Evolutionary conservation across 1,140 invertebrate genomes (phyloP), one percentile per base, ranked within the genome.

Genomic region (Bombus superbus): DNA sequence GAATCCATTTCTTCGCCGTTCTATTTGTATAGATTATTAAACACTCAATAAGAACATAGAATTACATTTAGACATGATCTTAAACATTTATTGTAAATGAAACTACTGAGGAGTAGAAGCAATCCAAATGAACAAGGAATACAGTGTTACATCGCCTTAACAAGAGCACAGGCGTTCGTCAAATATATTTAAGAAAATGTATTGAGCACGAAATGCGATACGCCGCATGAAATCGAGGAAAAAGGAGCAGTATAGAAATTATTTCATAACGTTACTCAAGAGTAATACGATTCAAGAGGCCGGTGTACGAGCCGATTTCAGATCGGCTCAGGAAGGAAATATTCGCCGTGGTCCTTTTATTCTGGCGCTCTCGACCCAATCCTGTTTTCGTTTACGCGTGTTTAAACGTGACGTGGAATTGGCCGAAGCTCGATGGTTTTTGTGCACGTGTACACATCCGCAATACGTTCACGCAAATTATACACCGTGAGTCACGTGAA

Each of bases 401-500:
- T 79, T 84, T 79, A 44, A 84, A 71, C 42, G 73, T n/a, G 69
- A 74, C 80, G n/a, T 15, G 22, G 66, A n/a, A 57, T 18, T 9
- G 35, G 22, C 13, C 32, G 15, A n/a, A 11, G 73, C 28, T 10
- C 18, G 53, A 74, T 38, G 72, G 57, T 18, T 81, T 42, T 79
- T 59, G 59, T n/a, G 72, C 66, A 84, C 86, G 71, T 71, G 76
- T 59, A 83, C 74, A 76, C 71, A 66, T 81, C 66, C 76, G 82
- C 66, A 69, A 38, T 66, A 42, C 69, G 53, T 66, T 44, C 57
- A 73, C n/a, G 69, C 57, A 81, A 81, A 85, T 85, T 85, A 73
- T 73, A 81, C 44, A 66, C 35, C 28, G 78, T 85, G 83, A 85
- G 42, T 85, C 83, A 85, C 69, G 66, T 84, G 77, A 80, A 66